phyloP scores from a whole-genome alignment of 2,113 vertebrate genomes.

The Lepus americanus region DNA sequence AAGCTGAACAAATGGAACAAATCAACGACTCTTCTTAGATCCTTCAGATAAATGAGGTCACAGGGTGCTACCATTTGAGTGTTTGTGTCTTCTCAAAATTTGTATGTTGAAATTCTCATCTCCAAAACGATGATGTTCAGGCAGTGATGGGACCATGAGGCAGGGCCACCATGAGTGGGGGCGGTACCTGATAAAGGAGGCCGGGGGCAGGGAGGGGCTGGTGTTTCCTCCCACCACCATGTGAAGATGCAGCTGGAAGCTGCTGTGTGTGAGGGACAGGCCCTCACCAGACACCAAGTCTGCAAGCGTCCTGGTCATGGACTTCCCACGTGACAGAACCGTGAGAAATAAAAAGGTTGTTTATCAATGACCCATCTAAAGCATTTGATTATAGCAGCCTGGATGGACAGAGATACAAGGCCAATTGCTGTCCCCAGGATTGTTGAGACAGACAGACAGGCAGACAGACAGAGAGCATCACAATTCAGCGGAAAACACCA shows the following conservation, averaged over 20 bases:
- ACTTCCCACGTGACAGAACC: not conserved
- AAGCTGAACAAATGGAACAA: not conserved
- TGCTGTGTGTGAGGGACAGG: not conserved
- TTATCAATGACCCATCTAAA: not conserved
- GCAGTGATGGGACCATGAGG: not conserved
- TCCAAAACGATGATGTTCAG: not conserved
- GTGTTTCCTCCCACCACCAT: not conserved
- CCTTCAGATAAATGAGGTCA: not conserved
- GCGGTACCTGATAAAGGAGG: not conserved
- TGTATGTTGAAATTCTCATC: not conserved
- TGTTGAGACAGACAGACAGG: not conserved
- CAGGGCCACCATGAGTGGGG: too few species aligned
- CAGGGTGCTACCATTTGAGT: not conserved
- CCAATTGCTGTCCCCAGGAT: not conserved
- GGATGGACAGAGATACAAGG: not conserved
- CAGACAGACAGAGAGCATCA: not conserved
- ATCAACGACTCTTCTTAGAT: not conserved
- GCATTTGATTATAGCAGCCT: not conserved
- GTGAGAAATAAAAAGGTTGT: not conserved
- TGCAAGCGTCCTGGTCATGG: not conserved
- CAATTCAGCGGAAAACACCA: not conserved
- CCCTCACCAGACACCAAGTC: too few species aligned
- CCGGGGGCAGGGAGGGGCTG: not conserved
- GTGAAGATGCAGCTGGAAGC: not conserved
- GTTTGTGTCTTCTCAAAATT: not conserved